Percentiles rank a stretch among this genome's conserved stretches.
Conservation (phyloP, 2,888 invertebrate species). For the Dusona sp. region DNA sequence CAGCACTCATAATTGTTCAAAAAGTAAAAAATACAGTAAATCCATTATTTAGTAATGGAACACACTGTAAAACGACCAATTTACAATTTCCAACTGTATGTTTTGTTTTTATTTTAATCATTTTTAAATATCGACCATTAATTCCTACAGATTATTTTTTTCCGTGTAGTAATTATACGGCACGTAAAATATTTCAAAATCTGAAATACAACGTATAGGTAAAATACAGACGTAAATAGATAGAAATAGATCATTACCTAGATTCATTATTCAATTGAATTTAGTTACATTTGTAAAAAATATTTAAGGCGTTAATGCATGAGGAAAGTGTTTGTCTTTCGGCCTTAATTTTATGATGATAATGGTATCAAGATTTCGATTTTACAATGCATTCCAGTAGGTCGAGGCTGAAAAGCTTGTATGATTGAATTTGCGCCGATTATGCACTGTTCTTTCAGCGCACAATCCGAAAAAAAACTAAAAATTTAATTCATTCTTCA, state of each 20-base stretch:
- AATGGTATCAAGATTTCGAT: background rate
- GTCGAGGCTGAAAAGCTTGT: background rate
- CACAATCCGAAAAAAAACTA: background rate
- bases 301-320: background rate
- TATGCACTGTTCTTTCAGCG: background rate
- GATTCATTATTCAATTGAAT: background rate
- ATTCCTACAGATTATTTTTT: too few relatives aligned
- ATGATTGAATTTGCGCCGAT: background rate
- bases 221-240: background rate
- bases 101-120: too few relatives aligned
- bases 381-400: background rate
- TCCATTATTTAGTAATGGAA: too few relatives aligned
- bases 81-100: too few relatives aligned
- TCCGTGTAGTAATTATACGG: background rate
- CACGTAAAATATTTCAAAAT: background rate
- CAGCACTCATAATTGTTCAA: too few relatives aligned
- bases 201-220: background rate
- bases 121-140: too few relatives aligned
- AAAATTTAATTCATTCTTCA: slow-evolving; percentile 40
- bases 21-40: too few relatives aligned
- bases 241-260: background rate
- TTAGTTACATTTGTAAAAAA: background rate
- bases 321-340: background rate
- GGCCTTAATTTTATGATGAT: background rate
- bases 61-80: too few relatives aligned